Evolutionary conservation across 2,113 vertebrate genomes (phyloP).

Genomic region (Amblyopsis rosae): DNA sequence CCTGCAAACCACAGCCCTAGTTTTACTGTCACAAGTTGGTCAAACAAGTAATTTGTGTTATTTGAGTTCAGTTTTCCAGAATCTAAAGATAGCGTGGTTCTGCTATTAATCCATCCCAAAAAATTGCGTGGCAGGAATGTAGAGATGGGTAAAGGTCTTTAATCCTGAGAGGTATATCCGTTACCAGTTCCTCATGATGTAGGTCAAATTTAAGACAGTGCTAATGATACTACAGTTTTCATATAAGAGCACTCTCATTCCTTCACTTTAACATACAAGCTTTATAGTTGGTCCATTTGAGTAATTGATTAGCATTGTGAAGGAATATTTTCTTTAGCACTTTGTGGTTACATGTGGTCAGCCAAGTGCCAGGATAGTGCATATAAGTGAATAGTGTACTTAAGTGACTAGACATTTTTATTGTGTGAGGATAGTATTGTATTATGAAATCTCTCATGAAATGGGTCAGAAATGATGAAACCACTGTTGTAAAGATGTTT

Average conservation of each 20-base stretch:
- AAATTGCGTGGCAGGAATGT: slow-evolving; percentile 52
- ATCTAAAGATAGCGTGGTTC: slow-evolving; percentile 59
- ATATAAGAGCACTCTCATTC: slow-evolving; percentile 10
- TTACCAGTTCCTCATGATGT: slow-evolving; percentile 68
- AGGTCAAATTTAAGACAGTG: slow-evolving; percentile 63
- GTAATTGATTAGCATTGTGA: too few species aligned
- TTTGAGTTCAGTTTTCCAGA: slow-evolving; percentile 50
- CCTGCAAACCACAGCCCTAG: slow-evolving; percentile 4
- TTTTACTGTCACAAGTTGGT: slow-evolving; percentile 26
- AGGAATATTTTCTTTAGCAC: too few species aligned
- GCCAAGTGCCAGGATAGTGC: too few species aligned
- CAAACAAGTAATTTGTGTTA: slow-evolving; percentile 40
- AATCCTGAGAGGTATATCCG: slow-evolving; percentile 69
- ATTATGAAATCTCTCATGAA: too few species aligned
- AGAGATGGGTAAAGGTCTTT: slow-evolving; percentile 52
- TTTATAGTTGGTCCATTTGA: too few species aligned
- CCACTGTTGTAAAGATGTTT: slow-evolving; percentile 42
- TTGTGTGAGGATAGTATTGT: too few species aligned
- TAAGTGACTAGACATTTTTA: too few species aligned
- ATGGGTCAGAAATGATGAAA: too few species aligned
- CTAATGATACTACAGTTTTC: slow-evolving; percentile 49
- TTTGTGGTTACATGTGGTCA: too few species aligned
- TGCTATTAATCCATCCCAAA: slow-evolving; percentile 58
- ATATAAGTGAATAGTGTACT: too few species aligned
- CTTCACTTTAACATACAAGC: too few species aligned